phyloP scores from a whole-genome alignment of 2,888 invertebrate species.

The Andrena praecox region DNA sequence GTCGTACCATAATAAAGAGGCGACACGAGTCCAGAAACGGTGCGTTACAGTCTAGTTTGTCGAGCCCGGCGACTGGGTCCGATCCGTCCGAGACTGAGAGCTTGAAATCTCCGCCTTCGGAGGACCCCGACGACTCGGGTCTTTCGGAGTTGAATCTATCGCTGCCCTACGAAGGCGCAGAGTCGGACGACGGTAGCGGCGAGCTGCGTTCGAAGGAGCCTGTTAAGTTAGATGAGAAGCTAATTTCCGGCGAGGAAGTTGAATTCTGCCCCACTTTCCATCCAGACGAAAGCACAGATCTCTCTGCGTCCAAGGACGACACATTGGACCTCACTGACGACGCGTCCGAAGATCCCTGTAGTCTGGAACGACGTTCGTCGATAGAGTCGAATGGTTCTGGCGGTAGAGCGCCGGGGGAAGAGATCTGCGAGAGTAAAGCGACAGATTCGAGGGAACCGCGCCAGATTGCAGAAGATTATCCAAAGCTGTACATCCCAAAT shows the following conservation, averaged over 20 bases:
- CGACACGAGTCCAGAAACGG: constrained; percentile 57
- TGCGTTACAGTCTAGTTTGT: constrained; percentile 17
- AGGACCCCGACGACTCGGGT: background rate
- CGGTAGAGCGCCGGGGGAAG: background rate
- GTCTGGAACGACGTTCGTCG: background rate
- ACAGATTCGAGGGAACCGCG: constrained; percentile 1
- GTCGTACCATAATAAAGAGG: constrained; percentile 78
- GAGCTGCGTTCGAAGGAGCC: constrained; percentile 27
- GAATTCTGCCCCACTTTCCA: constrained; percentile 60
- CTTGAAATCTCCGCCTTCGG: background rate
- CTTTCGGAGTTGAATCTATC: background rate
- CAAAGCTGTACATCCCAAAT: constrained; percentile 64
- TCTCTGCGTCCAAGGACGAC: background rate
- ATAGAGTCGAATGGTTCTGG: background rate
- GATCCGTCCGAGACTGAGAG: constrained; percentile 9
- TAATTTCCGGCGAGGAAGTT: constrained; percentile 65
- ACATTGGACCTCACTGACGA: background rate
- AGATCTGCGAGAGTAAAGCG: background rate
- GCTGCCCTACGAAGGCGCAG: background rate
- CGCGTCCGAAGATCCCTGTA: background rate
- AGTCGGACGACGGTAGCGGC: background rate
- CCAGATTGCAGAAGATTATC: constrained; percentile 55
- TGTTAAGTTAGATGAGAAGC: constrained; percentile 64
- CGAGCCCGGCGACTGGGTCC: constrained; percentile 16
- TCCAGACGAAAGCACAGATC: background rate